phyloP scores from a whole-genome alignment of 2,797 vertebrate species.

The Sebastes trivittatus region DNA sequence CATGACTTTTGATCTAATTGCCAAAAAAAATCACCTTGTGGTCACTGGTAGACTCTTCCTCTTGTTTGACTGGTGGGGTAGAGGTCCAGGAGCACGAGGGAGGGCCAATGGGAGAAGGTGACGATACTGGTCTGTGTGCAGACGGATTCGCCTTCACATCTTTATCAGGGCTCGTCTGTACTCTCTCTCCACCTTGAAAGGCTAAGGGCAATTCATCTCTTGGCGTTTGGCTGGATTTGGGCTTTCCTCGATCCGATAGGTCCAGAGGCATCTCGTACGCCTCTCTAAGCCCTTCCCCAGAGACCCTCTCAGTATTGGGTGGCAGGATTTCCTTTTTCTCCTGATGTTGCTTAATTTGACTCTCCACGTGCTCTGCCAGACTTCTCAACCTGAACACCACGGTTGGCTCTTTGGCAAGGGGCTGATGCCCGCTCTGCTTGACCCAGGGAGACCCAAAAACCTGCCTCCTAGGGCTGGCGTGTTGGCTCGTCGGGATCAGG shows the following conservation, averaged over 20 bases:
- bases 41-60: slow-evolving; percentile 42
- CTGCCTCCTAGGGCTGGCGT: slow-evolving; percentile 24
- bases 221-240: slow-evolving; percentile 41
- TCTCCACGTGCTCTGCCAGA: slow-evolving; percentile 42
- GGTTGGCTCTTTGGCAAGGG: slow-evolving; percentile 47
- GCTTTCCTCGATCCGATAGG: slow-evolving; percentile 76
- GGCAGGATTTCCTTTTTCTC: slow-evolving; percentile 42
- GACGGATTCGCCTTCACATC: slow-evolving; percentile 16
- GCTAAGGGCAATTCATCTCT: slow-evolving; percentile 1
- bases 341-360: slow-evolving; percentile 9
- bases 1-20: neutral
- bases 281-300: slow-evolving; percentile 55
- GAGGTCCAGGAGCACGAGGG: slow-evolving; percentile 30
- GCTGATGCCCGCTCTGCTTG: slow-evolving; percentile 16
- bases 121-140: neutral
- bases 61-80: slow-evolving; percentile 24
- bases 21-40: slow-evolving; percentile 56
- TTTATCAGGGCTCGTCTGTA: slow-evolving; percentile 33
- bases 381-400: slow-evolving; percentile 60
- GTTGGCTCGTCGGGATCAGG: slow-evolving; percentile 41
- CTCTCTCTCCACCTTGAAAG: neutral
- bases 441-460: slow-evolving; percentile 37
- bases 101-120: slow-evolving; percentile 13
- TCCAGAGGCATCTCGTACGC: slow-evolving; percentile 77
- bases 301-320: slow-evolving; percentile 35